Evolutionary conservation across 2,113 vertebrate species (phyloP).

Genomic region (Cnemophilus loriae): DNA sequence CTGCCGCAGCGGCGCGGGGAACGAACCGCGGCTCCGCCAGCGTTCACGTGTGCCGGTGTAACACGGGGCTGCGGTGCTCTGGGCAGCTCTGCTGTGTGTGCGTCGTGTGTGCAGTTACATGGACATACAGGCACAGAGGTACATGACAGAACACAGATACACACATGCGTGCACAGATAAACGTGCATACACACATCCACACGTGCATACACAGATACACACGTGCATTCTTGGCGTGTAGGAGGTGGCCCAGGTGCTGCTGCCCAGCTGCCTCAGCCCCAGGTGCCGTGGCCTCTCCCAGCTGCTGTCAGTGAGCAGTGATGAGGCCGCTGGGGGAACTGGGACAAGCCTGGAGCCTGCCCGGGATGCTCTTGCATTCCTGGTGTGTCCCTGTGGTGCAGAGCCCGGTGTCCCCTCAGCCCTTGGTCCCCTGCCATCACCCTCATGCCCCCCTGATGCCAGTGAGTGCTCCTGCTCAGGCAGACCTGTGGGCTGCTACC

Average conservation of each 20-base stretch:
- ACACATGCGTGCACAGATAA: background rate
- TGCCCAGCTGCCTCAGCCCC: background rate
- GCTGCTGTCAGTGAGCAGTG: background rate
- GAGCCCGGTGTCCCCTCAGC: rapidly evolving
- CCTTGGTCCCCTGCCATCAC: background rate
- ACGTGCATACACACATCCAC: rapidly evolving
- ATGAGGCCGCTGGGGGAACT: background rate
- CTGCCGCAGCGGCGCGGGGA: background rate
- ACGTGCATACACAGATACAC: too few species aligned
- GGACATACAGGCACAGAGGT: background rate
- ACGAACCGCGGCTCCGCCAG: background rate
- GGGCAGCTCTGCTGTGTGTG: background rate
- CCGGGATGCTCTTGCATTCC: rapidly evolving
- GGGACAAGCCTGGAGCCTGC: background rate
- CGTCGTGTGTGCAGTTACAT: background rate
- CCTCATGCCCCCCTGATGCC: rapidly evolving
- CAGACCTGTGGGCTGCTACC: rapidly evolving
- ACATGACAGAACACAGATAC: too few species aligned
- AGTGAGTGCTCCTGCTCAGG: background rate
- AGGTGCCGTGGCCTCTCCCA: background rate
- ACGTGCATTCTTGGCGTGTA: rapidly evolving
- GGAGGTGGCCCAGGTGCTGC: background rate
- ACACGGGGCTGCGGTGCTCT: background rate
- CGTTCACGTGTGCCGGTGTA: background rate
- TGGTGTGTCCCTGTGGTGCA: rapidly evolving